Percentiles rank a stretch among this genome's conserved stretches.
Conservation (phyloP, 2,888 invertebrate species). For the Melinopterus prodromus region DNA sequence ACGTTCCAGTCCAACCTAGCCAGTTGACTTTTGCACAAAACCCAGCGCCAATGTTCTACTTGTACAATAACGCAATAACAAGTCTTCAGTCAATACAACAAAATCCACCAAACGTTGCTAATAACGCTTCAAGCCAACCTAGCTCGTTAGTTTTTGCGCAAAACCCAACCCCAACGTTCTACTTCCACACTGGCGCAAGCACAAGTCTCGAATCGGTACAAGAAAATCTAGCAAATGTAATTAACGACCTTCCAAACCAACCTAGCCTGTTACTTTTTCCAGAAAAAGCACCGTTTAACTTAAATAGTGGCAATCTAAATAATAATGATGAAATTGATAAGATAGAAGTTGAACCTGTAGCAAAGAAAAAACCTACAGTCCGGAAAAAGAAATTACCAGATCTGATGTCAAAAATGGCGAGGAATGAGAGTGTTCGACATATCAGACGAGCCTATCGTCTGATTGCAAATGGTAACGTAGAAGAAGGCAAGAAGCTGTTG, state of each 20-base stretch:
- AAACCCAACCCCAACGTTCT: too few species aligned
- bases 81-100: constrained; percentile 6
- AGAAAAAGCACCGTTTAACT: not conserved
- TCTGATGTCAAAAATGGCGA: too few species aligned
- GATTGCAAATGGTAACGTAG: constrained; percentile 4
- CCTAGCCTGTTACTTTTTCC: not conserved
- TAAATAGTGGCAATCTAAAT: too few species aligned
- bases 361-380: not conserved
- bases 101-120: not conserved
- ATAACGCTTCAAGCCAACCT: not conserved
- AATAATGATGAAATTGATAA: too few species aligned
- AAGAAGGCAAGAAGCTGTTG: not conserved
- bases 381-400: constrained; percentile 27
- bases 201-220: not conserved
- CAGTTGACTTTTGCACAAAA: too few species aligned
- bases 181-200: not conserved
- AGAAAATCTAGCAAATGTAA: not conserved
- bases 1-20: not conserved
- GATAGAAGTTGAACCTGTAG: not conserved
- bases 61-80: constrained; percentile 24
- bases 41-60: too few species aligned
- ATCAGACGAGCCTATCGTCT: constrained; percentile 20
- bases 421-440: not conserved
- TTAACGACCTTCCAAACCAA: not conserved
- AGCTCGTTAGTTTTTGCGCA: too few species aligned